These are phyloP conservation scores for Leucophenga montana DNA, from an alignment of 2,888 invertebrate genomes.

Conservation along the genomic window DNA sequence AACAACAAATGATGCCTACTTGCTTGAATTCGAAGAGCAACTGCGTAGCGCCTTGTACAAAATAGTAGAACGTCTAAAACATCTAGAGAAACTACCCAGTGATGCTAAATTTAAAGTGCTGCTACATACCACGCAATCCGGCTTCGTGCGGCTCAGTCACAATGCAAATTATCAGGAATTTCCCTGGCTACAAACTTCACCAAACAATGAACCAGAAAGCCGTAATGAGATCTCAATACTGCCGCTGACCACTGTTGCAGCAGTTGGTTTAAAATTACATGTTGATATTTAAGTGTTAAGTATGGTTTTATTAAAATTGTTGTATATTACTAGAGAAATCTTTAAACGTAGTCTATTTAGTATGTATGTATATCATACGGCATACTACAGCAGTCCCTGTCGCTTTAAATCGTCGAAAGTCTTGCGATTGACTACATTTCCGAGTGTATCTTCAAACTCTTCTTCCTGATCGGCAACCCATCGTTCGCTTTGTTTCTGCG, in stretches of 20 bases:
- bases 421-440: conserved; percentile 98
- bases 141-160: conserved; percentile 62
- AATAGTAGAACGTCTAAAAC: conserved; percentile 64
- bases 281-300: conserved; percentile 51
- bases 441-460: conserved; percentile 98
- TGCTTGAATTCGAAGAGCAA: conserved; percentile 68
- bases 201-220: conserved; percentile 24
- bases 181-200: conserved; percentile 65
- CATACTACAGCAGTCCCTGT: conserved; percentile 89
- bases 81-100: conserved; percentile 56
- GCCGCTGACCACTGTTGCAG: conserved; percentile 58
- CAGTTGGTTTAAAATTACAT: conserved; percentile 59
- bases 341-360: too few species aligned
- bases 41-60: conserved; percentile 61
- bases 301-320: conserved; percentile 18
- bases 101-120: conserved; percentile 64
- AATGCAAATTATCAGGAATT: conserved; percentile 66
- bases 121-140: conserved; percentile 66
- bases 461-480: conserved; percentile 98
- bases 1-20: conserved; percentile 55
- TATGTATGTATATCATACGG: conserved; percentile 11
- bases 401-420: conserved; percentile 98
- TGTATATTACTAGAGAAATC: conserved; percentile 1
- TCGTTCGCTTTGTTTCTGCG: conserved; percentile 94
- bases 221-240: conserved; percentile 51